These are phyloP conservation scores for Lindbergichthys nudifrons DNA, from an alignment of 2,797 vertebrate genomes.

Conservation along the genomic window DNA sequence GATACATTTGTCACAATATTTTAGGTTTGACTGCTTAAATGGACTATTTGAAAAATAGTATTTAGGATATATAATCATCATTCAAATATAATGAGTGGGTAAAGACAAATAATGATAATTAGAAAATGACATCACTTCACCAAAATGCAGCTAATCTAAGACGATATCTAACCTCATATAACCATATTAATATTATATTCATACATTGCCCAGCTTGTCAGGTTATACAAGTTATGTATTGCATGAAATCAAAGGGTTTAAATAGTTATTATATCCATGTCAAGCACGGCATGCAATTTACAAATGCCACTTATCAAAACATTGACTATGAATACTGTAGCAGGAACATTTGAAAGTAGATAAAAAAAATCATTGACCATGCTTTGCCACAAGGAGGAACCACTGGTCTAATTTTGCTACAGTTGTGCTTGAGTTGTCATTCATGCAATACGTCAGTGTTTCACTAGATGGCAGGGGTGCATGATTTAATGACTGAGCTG, in stretches of 20 bases:
- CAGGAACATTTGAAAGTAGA: not conserved
- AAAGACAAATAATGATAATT: too few species aligned
- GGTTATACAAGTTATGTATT: not conserved
- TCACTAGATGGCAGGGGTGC: conserved; percentile 62
- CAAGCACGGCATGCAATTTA: conserved; percentile 26
- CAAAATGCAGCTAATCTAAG: too few species aligned
- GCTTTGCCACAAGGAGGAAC: conserved; percentile 71
- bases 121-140: too few species aligned
- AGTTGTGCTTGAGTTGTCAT: not conserved
- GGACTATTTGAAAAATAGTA: too few species aligned
- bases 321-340: conserved; percentile 9
- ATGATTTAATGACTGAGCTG: not conserved
- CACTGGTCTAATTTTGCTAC: conserved; percentile 38
- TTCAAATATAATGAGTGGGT: too few species aligned
- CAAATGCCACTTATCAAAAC: conserved; percentile 16
- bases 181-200: too few species aligned
- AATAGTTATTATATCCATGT: conserved; percentile 23
- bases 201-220: not conserved
- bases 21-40: too few species aligned
- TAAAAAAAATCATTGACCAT: conserved; percentile 48
- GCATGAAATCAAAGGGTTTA: not conserved
- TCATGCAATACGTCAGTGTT: not conserved
- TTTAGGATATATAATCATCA: too few species aligned
- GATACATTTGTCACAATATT: too few species aligned
- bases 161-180: too few species aligned